Evolutionary conservation across 2,888 invertebrate genomes (phyloP).

Genomic region (Chymomyza amoena): DNA sequence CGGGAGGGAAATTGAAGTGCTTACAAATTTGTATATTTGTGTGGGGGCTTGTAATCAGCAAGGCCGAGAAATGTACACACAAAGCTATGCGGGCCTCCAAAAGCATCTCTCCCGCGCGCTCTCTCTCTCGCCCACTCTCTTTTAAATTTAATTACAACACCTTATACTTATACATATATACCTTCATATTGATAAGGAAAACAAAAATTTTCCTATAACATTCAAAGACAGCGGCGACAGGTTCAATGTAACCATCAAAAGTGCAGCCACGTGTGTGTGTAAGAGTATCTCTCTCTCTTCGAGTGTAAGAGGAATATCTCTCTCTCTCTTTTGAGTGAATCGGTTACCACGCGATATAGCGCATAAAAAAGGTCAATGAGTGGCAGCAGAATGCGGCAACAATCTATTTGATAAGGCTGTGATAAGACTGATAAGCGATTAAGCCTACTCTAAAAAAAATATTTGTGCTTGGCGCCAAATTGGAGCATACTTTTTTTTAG

Average conservation of each 20-base stretch:
- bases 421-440: neutral
- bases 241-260: constrained; percentile 68
- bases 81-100: constrained; percentile 28
- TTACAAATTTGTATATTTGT: neutral
- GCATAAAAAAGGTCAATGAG: neutral
- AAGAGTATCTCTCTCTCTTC: too few relatives aligned
- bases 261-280: constrained; percentile 43
- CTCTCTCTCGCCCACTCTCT: constrained; percentile 5
- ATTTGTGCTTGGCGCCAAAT: neutral
- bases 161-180: neutral
- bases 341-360: neutral
- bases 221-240: constrained; percentile 38
- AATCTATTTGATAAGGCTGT: neutral
- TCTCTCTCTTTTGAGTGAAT: constrained; percentile 1
- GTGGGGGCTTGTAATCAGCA: constrained; percentile 54
- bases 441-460: neutral
- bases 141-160: neutral
- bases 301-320: too few relatives aligned
- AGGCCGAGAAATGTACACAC: constrained; percentile 52
- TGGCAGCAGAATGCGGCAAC: neutral
- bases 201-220: constrained; percentile 65
- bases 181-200: constrained; percentile 48
- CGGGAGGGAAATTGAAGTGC: neutral
- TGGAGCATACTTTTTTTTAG: neutral
- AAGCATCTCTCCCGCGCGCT: constrained; percentile 14